Percentiles rank a stretch among this genome's conserved stretches.
Evolutionary conservation across 2,113 vertebrate genomes (phyloP).

Genomic region (Panthera leo): DNA sequence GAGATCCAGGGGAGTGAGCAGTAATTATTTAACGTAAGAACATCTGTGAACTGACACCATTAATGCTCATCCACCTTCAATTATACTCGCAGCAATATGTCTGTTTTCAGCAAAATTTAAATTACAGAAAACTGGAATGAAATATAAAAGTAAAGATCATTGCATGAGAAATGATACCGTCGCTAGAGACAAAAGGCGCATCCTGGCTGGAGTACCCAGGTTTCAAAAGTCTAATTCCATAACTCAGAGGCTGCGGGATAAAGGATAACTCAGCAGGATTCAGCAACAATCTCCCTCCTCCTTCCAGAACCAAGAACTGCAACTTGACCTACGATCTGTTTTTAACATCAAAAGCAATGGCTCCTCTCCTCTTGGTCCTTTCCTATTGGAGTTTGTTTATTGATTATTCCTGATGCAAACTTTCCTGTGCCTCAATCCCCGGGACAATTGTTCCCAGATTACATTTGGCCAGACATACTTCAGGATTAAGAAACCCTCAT

Average conservation of each 20-base stretch:
- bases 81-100: slow-evolving; percentile 83
- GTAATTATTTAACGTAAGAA: slow-evolving; percentile 84
- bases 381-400: background rate
- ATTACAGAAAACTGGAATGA: slow-evolving; percentile 79
- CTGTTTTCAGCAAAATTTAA: slow-evolving; percentile 82
- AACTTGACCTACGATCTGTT: background rate
- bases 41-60: slow-evolving; percentile 84
- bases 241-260: slow-evolving; percentile 36
- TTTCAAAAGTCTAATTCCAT: slow-evolving; percentile 69
- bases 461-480: background rate
- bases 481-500: background rate
- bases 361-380: background rate
- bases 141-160: slow-evolving; percentile 79
- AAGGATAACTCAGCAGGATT: slow-evolving; percentile 62
- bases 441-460: background rate
- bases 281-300: background rate
- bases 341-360: background rate
- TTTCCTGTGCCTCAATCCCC: background rate
- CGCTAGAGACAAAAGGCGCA: slow-evolving; percentile 58
- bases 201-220: slow-evolving; percentile 48
- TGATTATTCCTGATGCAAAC: background rate
- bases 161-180: slow-evolving; percentile 72
- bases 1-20: slow-evolving; percentile 71
- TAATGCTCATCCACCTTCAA: slow-evolving; percentile 83
- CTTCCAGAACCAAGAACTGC: background rate